Evolutionary conservation across 2,888 invertebrate genomes (phyloP), one percentile per base, ranked within the genome.

Genomic region (Heterodera filipjevi): DNA sequence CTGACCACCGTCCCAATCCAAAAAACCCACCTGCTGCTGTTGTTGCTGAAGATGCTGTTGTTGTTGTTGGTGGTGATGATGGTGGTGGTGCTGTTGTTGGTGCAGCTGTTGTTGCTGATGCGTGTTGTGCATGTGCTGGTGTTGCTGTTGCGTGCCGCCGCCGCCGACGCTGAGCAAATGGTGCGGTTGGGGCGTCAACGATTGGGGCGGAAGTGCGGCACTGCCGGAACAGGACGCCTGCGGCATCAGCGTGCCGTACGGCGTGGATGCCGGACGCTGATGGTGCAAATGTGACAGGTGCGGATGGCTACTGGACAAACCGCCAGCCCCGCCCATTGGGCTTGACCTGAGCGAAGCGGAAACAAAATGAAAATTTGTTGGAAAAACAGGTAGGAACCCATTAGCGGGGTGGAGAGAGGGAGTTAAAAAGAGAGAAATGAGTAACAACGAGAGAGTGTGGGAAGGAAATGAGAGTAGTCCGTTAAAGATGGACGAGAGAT

Each of bases 221-320:
- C 70, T 66, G 6, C 66, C 77, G 72, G 82, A 81, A 14, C 75
- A 70, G 68, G 66, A 64, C 33, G 83, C 76, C 49, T 84, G 82
- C 71, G 83, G 83, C 30, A 71, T 76, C 71, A 82, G 77, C 19
- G 77, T 78, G 33, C 81, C 83, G 44, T 75, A 75, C 32, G 83
- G 78, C n/a, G 82, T 82, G 14, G 82, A 83, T 10, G 83, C 83
- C 19, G 83, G 83, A 10, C 83, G 82, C 77, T 84, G 83, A 27
- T 82, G 83, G 44, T 71, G 70, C 39, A 44, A 46, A 39, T 66
- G 49, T 77, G 70, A 30, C 30, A 44, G 19, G 46, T 70, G 71
- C 71, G 39, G 64, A 16, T 39, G 70, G 22, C 59, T 27, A 22
- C 59, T 6, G 59, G 27, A 10, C 39, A 66, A 39, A 27, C 66